Base-by-base conservation (phyloP, 1,140 invertebrate genomes). In the Calosoma granatense region DNA sequence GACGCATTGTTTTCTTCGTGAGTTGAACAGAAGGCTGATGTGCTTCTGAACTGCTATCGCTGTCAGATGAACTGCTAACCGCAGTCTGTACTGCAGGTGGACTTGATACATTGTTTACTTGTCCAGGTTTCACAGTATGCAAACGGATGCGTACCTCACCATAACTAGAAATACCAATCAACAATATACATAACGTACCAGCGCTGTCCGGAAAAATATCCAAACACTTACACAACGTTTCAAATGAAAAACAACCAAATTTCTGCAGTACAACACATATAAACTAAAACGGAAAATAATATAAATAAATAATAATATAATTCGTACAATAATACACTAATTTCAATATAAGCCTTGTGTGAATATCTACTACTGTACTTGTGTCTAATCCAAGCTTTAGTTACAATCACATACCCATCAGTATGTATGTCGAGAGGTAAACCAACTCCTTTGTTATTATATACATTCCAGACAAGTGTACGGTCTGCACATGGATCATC, bases 381-480 rank as follows among this genome's bases (percentile, higher is more conserved):
- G n/a, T n/a, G n/a, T n/a, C n/a, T n/a, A n/a, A n/a, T n/a, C n/a
- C n/a, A n/a, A n/a, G n/a, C n/a, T n/a, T n/a, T n/a, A n/a, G n/a
- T 23, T 55, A 15, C 17, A 52, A 15, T 20, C 6, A 56, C 67
- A 72, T 68, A 84, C 87, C 79, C 73, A 62, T 81, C 78, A 56
- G 84, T 88, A 53, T 73, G 75, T 60, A 90, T 85, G 62, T 84
- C 80, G 19, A 85, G 82, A 9, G 76, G 69, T 63, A 84, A 88
- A 55, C 87, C 86, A 58, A 81, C 78, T 19, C 80, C 82, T 65
- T 88, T 88, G 62, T 87, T 84, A 60, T 88, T 89, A 66, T 90
- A 91, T 12, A 90, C 80, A 67, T 90, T 92, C 88, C 90, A 92
- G 47, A 88, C 75, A 0, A 92, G 74, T 55, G 79, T 76, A 56